Evolutionary conservation across 1,140 invertebrate genomes (phyloP).

Genomic region (Ephestia elutella): DNA sequence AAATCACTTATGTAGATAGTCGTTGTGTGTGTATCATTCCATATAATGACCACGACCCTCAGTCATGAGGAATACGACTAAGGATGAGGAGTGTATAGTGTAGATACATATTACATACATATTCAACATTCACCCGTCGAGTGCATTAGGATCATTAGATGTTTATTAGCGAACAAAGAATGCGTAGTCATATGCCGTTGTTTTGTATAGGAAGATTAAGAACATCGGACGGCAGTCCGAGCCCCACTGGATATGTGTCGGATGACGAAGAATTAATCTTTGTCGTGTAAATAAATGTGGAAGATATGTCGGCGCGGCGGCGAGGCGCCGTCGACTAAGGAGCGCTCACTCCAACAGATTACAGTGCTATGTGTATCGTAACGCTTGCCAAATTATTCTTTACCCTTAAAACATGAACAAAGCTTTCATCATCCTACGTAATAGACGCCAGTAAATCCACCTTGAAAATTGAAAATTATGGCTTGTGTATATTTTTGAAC

Average conservation of each 20-base stretch:
- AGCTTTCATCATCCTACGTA: constrained; percentile 29
- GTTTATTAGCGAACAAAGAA: constrained; percentile 7
- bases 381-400: constrained; percentile 48
- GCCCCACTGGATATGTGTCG: constrained; percentile 41
- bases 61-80: too few species aligned
- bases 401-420: constrained; percentile 32
- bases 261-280: constrained; percentile 57
- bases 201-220: constrained; percentile 38
- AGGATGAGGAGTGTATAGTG: too few species aligned
- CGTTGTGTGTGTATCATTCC: too few species aligned
- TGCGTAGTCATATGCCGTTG: constrained; percentile 9
- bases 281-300: constrained; percentile 57
- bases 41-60: too few species aligned
- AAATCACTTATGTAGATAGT: too few species aligned
- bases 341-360: constrained; percentile 38
- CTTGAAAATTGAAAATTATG: constrained; percentile 36
- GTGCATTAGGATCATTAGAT: constrained; percentile 7
- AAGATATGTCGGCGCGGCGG: constrained; percentile 44
- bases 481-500: constrained; percentile 12
- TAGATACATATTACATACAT: too few species aligned
- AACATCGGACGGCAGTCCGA: constrained; percentile 20
- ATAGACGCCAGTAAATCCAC: constrained; percentile 30
- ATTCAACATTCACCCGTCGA: background rate
- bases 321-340: constrained; percentile 32
- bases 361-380: constrained; percentile 27